Evolutionary conservation across 2,888 invertebrate genomes (phyloP).

Genomic region (Drosophila paramelanica): DNA sequence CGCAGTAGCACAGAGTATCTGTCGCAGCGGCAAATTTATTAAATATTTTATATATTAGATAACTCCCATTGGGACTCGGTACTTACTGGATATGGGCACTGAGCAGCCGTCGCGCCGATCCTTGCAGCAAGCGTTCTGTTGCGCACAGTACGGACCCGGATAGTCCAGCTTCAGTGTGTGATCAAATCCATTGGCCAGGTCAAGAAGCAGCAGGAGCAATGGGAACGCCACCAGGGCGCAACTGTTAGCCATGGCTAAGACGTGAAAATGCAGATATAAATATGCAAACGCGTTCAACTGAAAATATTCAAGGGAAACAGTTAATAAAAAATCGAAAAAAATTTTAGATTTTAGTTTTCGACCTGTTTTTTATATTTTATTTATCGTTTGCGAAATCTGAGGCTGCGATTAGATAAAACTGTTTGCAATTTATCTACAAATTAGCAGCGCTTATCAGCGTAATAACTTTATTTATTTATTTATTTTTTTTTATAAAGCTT

Average conservation of each 20-base stretch:
- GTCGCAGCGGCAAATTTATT: constrained; percentile 11
- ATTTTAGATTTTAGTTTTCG: too few species aligned
- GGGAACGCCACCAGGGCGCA: constrained; percentile 43
- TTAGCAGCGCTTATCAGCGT: constrained; percentile 39
- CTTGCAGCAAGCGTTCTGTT: constrained; percentile 88
- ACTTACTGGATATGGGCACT: constrained; percentile 90
- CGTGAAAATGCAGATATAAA: constrained; percentile 24
- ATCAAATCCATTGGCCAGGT: constrained; percentile 70
- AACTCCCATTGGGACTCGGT: too few species aligned
- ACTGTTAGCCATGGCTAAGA: constrained; percentile 46
- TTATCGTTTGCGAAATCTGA: constrained; percentile 6
- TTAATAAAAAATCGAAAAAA: too few species aligned
- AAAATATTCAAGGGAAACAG: background rate
- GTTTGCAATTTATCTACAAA: constrained; percentile 54
- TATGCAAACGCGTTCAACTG: constrained; percentile 25
- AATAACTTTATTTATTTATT: background rate
- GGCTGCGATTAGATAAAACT: constrained; percentile 48
- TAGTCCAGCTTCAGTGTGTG: constrained; percentile 79
- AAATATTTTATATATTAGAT: too few species aligned
- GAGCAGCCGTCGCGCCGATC: constrained; percentile 93
- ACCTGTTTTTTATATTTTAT: too few species aligned
- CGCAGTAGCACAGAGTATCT: constrained; percentile 97
- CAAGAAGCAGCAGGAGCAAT: constrained; percentile 42
- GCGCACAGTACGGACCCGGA: constrained; percentile 84
- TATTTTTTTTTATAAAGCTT: constrained; percentile 13